A percentile compares a stretch with the other conserved stretches of the same genome.
Conservation (phyloP, 1,140 invertebrate genomes). For the Manduca sexta region DNA sequence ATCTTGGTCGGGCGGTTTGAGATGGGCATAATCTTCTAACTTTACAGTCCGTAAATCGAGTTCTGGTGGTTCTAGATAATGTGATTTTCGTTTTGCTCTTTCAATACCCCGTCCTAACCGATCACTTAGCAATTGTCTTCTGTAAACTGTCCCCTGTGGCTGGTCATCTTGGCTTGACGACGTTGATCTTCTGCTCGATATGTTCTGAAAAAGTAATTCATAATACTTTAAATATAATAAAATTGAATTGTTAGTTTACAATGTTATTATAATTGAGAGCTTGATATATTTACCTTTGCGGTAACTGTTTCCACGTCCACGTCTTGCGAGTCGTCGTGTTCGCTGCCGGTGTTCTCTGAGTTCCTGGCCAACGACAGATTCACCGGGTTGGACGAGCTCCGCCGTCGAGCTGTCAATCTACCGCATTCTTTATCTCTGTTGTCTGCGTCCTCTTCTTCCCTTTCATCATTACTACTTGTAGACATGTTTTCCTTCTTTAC, state of each 20-base stretch:
- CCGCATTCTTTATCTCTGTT: constrained; percentile 72
- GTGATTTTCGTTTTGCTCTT: constrained; percentile 78
- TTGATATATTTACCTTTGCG: constrained; percentile 49
- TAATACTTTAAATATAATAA: background rate
- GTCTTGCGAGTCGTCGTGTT: constrained; percentile 67
- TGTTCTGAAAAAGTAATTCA: constrained; percentile 38
- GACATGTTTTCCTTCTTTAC: constrained; percentile 72
- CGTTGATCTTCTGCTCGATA: constrained; percentile 64
- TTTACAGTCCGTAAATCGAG: constrained; percentile 73
- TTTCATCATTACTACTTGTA: constrained; percentile 72
- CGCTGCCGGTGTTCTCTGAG: constrained; percentile 58
- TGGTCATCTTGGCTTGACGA: constrained; percentile 70
- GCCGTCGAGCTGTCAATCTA: constrained; percentile 71
- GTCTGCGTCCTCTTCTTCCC: constrained; percentile 73
- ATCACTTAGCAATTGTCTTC: constrained; percentile 64
- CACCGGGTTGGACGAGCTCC: constrained; percentile 79
- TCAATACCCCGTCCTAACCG: constrained; percentile 74
- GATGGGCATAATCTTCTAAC: constrained; percentile 75
- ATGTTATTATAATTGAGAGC: background rate
- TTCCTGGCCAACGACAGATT: constrained; percentile 76
- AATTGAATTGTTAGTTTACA: background rate
- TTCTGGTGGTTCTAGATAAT: constrained; percentile 77
- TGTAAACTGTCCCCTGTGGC: constrained; percentile 59
- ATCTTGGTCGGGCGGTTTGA: constrained; percentile 77
- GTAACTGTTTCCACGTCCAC: constrained; percentile 69